Evolutionary conservation across 2,113 vertebrate species (phyloP), one percentile per base, ranked within the genome.

Genomic region (Gallinago media): DNA sequence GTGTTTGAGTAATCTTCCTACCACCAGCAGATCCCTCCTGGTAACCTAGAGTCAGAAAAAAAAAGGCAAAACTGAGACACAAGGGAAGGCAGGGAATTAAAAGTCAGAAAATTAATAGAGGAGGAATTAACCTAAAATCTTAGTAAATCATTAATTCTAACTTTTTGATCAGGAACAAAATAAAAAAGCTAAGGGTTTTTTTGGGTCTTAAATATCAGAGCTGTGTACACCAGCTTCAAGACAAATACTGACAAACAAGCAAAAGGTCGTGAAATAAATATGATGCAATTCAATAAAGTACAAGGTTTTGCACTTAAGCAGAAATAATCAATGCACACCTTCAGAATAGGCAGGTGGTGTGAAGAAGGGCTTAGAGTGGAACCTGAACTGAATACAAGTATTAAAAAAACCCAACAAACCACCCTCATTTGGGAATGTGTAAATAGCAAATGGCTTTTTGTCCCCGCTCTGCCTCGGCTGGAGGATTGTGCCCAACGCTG

Each of bases 201-300:
- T 54, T 50, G 23, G 4, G 44, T 31, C 76, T 84, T 78, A 87
- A 63, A 56, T 81, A 70, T 49, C 77, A 70, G 73, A 74, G 40
- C 65, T 59, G 18, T 3, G 26, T 50, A 42, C 54, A 58, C 1
- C 13, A 88, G 50, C 65, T 75, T 74, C 15, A 15, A 62, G 81
- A 54, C n/a, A 93, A 92, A 85, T 89, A 81, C 54, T 85, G 88
- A 58, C 74, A 71, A 88, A 49, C 15, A 67, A 61, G 38, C 89
- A 65, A 85, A 88, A 89, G 22, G 55, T 19, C 54, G 61, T 71
- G 85, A 93, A 77, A 92, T 54, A 93, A 88, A 90, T 88, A 78
- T 22, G 65, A 59, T 46, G 52, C 14, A 44, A 85, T 79, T 90
- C 82, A 79, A 34, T 46, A 20, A 91, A 62, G 52, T 26, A 84